Evolutionary conservation across 2,113 vertebrate genomes (phyloP).

Genomic region (Leucosticte australis): DNA sequence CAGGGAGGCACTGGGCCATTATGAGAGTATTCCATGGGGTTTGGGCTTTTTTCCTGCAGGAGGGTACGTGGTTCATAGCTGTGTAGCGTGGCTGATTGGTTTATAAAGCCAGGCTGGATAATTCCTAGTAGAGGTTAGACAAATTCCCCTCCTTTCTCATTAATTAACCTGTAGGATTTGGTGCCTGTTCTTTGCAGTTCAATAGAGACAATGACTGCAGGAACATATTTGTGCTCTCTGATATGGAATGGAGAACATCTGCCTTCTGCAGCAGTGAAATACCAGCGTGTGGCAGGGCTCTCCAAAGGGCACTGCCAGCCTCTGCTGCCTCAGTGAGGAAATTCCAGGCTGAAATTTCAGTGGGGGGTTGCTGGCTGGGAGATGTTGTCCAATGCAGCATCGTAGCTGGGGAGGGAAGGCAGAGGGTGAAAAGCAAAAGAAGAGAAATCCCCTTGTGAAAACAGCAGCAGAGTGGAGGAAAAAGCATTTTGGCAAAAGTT

Average conservation of each 20-base stretch:
- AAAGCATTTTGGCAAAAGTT: not conserved
- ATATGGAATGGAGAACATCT: not conserved
- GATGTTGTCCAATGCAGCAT: rapidly evolving
- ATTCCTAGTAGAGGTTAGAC: slow-evolving; percentile 37
- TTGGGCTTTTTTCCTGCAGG: slow-evolving; percentile 6
- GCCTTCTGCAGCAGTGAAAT: not conserved
- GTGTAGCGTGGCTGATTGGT: slow-evolving; percentile 1
- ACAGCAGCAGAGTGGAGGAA: not conserved
- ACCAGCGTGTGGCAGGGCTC: not conserved
- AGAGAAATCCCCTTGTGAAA: not conserved
- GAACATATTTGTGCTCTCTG: not conserved
- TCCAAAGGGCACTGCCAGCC: not conserved
- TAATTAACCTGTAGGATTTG: slow-evolving; percentile 47
- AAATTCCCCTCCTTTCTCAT: slow-evolving; percentile 16
- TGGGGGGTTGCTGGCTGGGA: not conserved
- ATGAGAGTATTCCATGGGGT: not conserved
- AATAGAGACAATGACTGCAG: not conserved
- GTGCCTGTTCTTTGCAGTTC: slow-evolving; percentile 31
- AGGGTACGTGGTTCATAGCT: not conserved
- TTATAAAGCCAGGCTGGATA: slow-evolving; percentile 18
- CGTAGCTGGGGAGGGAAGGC: not conserved
- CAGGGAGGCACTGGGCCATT: slow-evolving; percentile 34
- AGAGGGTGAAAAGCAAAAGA: not conserved
- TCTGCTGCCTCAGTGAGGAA: not conserved
- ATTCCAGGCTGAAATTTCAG: not conserved